These are phyloP conservation scores for Alentia gelatinosa DNA, from an alignment of 2,888 invertebrate species.

Conservation along the genomic window DNA sequence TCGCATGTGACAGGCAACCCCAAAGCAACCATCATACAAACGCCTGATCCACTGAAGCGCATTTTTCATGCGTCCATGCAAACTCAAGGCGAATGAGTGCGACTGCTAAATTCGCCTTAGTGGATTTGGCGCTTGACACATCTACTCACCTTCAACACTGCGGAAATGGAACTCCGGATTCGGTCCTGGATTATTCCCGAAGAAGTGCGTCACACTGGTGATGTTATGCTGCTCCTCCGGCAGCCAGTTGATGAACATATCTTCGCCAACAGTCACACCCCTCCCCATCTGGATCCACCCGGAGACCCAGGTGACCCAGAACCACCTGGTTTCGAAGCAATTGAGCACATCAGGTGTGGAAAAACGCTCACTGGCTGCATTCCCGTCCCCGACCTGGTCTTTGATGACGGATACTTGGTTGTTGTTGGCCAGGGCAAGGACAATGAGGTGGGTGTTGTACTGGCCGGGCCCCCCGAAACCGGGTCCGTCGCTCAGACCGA, in stretches of 20 bases:
- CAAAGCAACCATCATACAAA: no score
- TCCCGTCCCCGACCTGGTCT: background rate
- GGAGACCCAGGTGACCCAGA: background rate
- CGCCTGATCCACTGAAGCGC: no score
- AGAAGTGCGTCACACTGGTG: background rate
- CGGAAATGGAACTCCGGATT: slow-evolving; percentile 24
- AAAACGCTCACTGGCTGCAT: background rate
- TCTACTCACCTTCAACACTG: slow-evolving; percentile 16
- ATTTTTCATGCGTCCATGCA: no score
- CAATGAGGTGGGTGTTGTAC: slow-evolving; percentile 25
- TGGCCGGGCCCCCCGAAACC: background rate
- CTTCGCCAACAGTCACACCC: background rate
- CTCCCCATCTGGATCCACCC: background rate
- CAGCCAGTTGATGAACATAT: slow-evolving; percentile 21
- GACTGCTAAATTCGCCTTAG: no score
- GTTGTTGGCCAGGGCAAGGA: background rate
- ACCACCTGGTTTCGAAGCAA: background rate
- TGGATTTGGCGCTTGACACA: no score
- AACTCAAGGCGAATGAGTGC: no score
- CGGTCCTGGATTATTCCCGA: background rate
- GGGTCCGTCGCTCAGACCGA: slow-evolving; percentile 9
- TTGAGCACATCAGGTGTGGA: background rate
- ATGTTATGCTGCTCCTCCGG: background rate
- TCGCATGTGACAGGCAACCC: no score
- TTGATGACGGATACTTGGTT: background rate